Conservation (phyloP, 1,140 invertebrate genomes). For the Mamestra configurata region DNA sequence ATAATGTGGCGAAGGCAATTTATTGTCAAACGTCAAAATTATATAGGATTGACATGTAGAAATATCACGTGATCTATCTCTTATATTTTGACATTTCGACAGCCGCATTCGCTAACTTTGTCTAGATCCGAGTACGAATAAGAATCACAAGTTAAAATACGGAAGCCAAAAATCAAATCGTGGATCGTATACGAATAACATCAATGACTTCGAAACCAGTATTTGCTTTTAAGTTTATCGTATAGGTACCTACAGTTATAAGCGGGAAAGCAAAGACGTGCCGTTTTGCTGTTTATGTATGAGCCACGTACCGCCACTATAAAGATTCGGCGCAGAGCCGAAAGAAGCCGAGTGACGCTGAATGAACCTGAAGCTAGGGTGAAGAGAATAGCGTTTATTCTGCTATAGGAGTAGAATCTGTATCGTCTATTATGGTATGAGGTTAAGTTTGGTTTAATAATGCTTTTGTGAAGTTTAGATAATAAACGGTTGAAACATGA, state of each 20-base stretch:
- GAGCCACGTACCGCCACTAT: slow-evolving; percentile 10
- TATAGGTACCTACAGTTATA: slow-evolving; percentile 14
- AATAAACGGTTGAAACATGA: background rate
- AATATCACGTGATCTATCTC: too few relatives aligned
- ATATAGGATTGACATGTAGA: too few relatives aligned
- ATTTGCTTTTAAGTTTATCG: slow-evolving; percentile 31
- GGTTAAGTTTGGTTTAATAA: background rate
- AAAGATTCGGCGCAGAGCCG: background rate
- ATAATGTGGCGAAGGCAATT: too few relatives aligned
- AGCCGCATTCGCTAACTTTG: too few relatives aligned
- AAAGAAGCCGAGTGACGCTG: background rate
- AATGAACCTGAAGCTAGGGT: background rate
- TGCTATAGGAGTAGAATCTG: slow-evolving; percentile 6
- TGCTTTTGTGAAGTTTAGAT: background rate
- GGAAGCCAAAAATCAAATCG: too few relatives aligned
- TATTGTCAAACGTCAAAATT: too few relatives aligned
- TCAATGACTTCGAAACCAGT: slow-evolving; percentile 15
- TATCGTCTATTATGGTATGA: background rate
- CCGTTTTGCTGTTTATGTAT: background rate
- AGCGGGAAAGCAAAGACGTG: slow-evolving; percentile 15
- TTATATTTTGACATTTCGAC: too few relatives aligned
- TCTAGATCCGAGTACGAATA: too few relatives aligned
- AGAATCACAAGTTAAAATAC: too few relatives aligned
- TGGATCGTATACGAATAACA: background rate
- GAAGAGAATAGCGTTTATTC: background rate